Base-by-base conservation (phyloP, 2,797 vertebrate genomes). In the Cossypha niveicapilla region DNA sequence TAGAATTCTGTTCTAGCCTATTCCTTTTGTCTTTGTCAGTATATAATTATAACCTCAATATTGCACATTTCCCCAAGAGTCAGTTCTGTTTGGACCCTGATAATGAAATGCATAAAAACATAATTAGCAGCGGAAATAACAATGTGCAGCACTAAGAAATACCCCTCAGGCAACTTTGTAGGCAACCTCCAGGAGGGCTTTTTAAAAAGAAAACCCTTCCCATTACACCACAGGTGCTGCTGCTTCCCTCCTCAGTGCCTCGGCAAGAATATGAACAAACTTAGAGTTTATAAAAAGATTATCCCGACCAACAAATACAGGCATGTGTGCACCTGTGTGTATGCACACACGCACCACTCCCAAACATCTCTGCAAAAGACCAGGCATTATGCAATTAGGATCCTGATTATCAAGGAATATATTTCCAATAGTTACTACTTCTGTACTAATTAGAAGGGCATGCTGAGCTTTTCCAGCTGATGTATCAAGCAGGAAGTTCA, bases 71-170 rank as follows among this genome's bases (percentile, higher is more conserved):
- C 90, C 96, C 96, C 93, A 97, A 91, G 95, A 89, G 95, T 95
- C 94, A 91, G 97, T 97, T 97, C 97, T 94, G 82, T 95, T 96
- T 96, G 97, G 97, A 98, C 97, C 97, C 97, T 97, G 97, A 97
- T 97, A 95, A 97, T 95, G 94, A 98, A 98, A 98, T 97, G 97
- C 94, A 94, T 96, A 95, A 97, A 97, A 96, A 96, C 82, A 39
- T 83, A 92, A 96, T 96, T 97, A 97, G 97, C 97, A 98, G 97
- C 97, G 11, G 96, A 96, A 97, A 96, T 60, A 73, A 95, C 90
- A 67, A 95, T 27, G 92, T 86, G 77, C 93, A 94, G 96, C 96
- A 94, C 88, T 95, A 96, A 92, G 92, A 95, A 94, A 95, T 22
- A 95, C 54, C 92, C 87, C 92, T 90, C 62, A 61, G 87, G 78